Conservation (phyloP, 2,113 vertebrate species). For the Lonchura striata region DNA sequence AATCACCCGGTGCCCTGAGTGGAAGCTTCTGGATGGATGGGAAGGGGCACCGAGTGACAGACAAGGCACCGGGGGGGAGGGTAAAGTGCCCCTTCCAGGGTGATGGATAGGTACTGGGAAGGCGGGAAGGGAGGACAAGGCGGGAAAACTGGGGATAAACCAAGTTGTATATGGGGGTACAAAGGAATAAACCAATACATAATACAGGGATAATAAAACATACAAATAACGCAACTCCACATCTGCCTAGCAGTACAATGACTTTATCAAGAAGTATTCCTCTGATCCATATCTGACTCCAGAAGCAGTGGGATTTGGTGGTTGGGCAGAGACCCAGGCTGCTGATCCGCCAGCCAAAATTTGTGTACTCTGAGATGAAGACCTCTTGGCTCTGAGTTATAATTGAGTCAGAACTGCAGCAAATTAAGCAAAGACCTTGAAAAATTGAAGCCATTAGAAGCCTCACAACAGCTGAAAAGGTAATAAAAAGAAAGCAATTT, state of each 20-base stretch:
- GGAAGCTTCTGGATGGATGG: no score
- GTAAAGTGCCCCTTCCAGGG: no score
- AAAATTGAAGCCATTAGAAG: conserved; percentile 30
- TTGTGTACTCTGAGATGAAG: background rate
- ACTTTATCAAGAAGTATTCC: background rate
- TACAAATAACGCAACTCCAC: no score
- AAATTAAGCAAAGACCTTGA: conserved; percentile 40
- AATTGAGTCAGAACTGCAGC: conserved; percentile 6
- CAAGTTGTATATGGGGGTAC: no score
- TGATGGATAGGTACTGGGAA: no score
- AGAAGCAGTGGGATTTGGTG: background rate
- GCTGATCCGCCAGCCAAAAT: background rate
- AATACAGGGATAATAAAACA: no score
- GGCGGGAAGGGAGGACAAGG: no score
- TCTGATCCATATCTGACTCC: background rate
- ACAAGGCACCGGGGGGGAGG: no score
- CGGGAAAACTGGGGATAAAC: no score
- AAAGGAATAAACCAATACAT: no score
- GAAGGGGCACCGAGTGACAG: no score
- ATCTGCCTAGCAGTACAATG: background rate
- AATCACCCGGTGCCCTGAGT: no score
- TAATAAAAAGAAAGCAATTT: conserved; percentile 37
- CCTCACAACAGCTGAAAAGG: conserved; percentile 9
- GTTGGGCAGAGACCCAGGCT: background rate
- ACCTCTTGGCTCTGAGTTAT: background rate